Evolutionary conservation across 2,888 invertebrate species (phyloP).

Genomic region (Mesochorus sp.): DNA sequence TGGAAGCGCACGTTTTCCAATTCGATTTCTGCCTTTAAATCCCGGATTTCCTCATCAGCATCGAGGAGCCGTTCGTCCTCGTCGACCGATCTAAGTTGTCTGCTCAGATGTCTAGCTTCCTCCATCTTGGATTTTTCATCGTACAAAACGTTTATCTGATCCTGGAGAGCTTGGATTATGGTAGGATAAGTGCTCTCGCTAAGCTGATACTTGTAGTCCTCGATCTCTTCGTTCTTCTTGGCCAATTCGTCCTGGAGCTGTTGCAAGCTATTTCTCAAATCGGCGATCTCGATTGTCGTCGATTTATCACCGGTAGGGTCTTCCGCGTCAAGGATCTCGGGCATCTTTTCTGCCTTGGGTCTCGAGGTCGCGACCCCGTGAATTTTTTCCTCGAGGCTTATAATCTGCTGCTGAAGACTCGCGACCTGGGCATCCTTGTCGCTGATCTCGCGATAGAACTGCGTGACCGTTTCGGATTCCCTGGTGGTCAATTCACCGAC

Average conservation of each 20-base stretch:
- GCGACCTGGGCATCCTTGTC: conserved; percentile 67
- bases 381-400: conserved; percentile 60
- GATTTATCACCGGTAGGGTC: neutral
- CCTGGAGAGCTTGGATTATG: conserved; percentile 80
- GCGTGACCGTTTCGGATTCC: conserved; percentile 46
- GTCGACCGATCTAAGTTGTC: neutral
- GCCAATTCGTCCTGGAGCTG: conserved; percentile 78
- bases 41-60: conserved; percentile 89
- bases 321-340: neutral
- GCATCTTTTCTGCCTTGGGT: neutral
- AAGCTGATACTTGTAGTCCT: conserved; percentile 87
- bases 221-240: conserved; percentile 88
- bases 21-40: conserved; percentile 86
- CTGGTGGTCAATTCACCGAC: conserved; percentile 42
- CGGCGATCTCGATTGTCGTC: conserved; percentile 28
- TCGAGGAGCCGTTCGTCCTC: conserved; percentile 68
- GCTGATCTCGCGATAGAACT: conserved; percentile 47
- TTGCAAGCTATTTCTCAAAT: conserved; percentile 17
- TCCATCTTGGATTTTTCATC: conserved; percentile 66
- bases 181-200: conserved; percentile 78
- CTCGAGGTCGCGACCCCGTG: conserved; percentile 31
- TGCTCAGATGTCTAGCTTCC: conserved; percentile 17
- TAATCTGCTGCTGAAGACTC: conserved; percentile 64
- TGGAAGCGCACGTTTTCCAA: conserved; percentile 82
- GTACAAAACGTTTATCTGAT: conserved; percentile 67